Evolutionary conservation across 2,888 invertebrate species (phyloP), one percentile per base, ranked within the genome.

Genomic region (Meliscaeva auricollis): DNA sequence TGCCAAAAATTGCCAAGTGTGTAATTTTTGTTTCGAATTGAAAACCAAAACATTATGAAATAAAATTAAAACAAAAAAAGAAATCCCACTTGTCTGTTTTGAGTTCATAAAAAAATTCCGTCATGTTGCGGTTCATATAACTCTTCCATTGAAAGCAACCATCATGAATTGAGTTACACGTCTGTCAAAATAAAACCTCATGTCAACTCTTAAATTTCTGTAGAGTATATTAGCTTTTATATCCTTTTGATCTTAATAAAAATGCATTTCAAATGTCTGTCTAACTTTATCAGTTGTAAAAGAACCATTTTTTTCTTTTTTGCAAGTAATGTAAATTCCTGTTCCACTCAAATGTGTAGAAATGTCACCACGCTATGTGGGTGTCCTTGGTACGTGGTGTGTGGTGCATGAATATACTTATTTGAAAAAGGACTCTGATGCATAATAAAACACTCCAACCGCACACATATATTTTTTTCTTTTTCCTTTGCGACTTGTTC

Each of bases 261-360:
- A 41, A 26, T 60, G 60, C 60, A 60, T 60, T 41, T 60, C 13
- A 41, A 3, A 13, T 60, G 60, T 60, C 41, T 60, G 41, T 44
- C 41, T 41, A 32, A 41, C 26, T 41, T 60, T 26, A 41, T 26
- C 20, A 26, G 15, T 41, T 26, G 22, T 26, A 26, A 4, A 4
- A 26, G 26, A 26, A 26, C 26, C 2, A 26, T 26, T 26, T 26
- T 26, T 26, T 26, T 26, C 4, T 3, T 26, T 26, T 26, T n/a
- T n/a, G n/a, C n/a, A n/a, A n/a, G n/a, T 26, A 26, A 1, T 35
- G n/a, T 56, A 17, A 56, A 35, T 35, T 60, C 20, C 32, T 60
- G 5, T 41, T n/a, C 8, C 26, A 30, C 9, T 20, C 15, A 26
- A 41, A 38, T 38, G 8, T 38, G 22, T 7, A 9, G 26, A 15